A percentile compares a stretch with the other conserved stretches of the same genome.
phyloP scores from a whole-genome alignment of 23 tunicate genomes.

The Aplidium turbinatum region DNA sequence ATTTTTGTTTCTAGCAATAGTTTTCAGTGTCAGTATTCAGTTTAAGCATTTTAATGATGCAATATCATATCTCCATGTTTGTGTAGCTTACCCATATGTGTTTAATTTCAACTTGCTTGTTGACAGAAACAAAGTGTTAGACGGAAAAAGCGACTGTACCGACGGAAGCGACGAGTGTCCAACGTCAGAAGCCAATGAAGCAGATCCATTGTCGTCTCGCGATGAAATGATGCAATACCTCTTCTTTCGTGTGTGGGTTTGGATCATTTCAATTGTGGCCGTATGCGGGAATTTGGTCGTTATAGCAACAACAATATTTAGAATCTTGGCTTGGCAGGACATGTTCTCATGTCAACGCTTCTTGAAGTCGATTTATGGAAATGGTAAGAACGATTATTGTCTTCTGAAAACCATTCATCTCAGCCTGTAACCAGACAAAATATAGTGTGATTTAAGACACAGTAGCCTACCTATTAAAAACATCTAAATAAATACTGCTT shows the following conservation, averaged over 20 bases:
- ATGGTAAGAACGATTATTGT: too few species aligned
- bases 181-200: conserved; percentile 1
- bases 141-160: conserved; percentile 47
- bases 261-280: conserved; percentile 39
- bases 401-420: too few species aligned
- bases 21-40: too few species aligned
- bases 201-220: conserved; percentile 50
- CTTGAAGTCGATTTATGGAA: too few species aligned
- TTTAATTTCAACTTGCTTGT: neutral
- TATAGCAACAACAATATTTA: conserved; percentile 5
- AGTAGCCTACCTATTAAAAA: too few species aligned
- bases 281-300: conserved; percentile 44
- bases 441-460: too few species aligned
- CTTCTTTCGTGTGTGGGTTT: conserved; percentile 25
- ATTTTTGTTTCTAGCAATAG: too few species aligned
- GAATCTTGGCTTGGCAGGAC: neutral
- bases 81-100: too few species aligned
- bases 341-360: neutral
- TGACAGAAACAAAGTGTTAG: conserved; percentile 44
- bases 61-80: too few species aligned
- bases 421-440: too few species aligned
- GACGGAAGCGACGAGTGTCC: conserved; percentile 83
- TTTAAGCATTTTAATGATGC: too few species aligned
- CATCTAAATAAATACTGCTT: too few species aligned
- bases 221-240: conserved; percentile 30